Percentiles rank a stretch among this genome's conserved stretches.
These are phyloP conservation scores for Drosophila suzukii DNA, from an alignment of 1,140 invertebrate species.

Conservation along the genomic window DNA sequence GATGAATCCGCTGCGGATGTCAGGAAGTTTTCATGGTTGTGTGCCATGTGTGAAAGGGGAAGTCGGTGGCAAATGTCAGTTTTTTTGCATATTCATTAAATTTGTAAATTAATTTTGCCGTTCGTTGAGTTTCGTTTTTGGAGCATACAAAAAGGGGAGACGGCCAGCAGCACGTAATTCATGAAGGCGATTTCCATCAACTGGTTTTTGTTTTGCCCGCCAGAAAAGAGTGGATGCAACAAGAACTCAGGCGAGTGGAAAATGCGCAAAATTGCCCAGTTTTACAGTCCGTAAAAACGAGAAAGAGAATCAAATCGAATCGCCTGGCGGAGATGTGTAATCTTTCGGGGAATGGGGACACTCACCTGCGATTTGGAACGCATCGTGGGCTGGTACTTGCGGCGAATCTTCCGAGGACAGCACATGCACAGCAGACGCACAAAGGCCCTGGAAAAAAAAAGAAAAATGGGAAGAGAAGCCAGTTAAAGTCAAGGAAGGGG, in stretches of 20 bases:
- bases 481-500: conserved; percentile 55
- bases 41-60: conserved; percentile 31
- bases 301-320: conserved; percentile 33
- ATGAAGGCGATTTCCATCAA: conserved; percentile 38
- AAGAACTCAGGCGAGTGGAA: not conserved
- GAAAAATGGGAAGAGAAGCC: conserved; percentile 72
- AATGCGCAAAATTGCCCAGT: conserved; percentile 1
- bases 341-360: conserved; percentile 9
- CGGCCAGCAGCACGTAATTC: conserved; percentile 50
- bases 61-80: conserved; percentile 27
- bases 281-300: conserved; percentile 9
- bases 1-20: conserved; percentile 26
- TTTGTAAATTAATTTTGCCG: conserved; percentile 77
- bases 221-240: conserved; percentile 25
- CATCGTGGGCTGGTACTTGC: conserved; percentile 91
- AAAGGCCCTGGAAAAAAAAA: conserved; percentile 88
- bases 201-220: conserved; percentile 8
- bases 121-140: conserved; percentile 73
- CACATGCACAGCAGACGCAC: conserved; percentile 92
- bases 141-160: conserved; percentile 57
- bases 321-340: conserved; percentile 1
- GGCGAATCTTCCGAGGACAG: conserved; percentile 90
- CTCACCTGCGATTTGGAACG: conserved; percentile 92
- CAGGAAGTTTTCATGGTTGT: conserved; percentile 44
- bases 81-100: conserved; percentile 65